phyloP scores from a whole-genome alignment of 2,797 vertebrate species.

The Myotis vivesi region DNA sequence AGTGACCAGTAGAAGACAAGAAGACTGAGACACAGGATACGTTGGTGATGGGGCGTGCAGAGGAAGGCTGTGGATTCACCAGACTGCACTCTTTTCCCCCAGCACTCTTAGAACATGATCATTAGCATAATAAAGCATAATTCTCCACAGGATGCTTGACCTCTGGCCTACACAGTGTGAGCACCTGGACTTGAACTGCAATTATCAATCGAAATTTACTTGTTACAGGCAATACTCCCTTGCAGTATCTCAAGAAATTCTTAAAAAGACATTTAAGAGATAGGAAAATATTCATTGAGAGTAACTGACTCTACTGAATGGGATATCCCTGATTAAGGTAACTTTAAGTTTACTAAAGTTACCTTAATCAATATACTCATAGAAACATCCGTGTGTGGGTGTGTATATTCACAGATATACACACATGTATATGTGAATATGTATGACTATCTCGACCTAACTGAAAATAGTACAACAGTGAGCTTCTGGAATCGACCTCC shows the following conservation, averaged over 20 bases:
- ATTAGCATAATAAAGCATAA: background rate
- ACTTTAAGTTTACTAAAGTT: background rate
- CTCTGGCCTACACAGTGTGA: background rate
- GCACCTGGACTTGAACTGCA: background rate
- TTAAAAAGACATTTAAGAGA: conserved; percentile 3
- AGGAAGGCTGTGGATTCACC: background rate
- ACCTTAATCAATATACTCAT: background rate
- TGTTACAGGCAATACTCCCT: background rate
- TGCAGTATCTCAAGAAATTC: background rate
- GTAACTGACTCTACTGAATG: background rate
- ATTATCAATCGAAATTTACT: background rate
- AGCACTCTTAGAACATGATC: background rate
- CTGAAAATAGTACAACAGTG: background rate
- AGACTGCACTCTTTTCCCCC: accelerated
- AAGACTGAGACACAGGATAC: background rate
- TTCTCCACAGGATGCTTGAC: background rate
- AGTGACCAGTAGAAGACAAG: background rate
- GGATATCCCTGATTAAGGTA: background rate
- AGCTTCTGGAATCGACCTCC: background rate
- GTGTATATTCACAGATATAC: background rate
- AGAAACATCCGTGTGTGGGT: background rate
- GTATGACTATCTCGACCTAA: background rate
- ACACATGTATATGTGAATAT: background rate
- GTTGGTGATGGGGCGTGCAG: accelerated
- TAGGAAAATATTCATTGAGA: background rate